Evolutionary conservation across 2,113 vertebrate species (phyloP), one percentile per base, ranked within the genome.

Genomic region (Camelus bactrianus): DNA sequence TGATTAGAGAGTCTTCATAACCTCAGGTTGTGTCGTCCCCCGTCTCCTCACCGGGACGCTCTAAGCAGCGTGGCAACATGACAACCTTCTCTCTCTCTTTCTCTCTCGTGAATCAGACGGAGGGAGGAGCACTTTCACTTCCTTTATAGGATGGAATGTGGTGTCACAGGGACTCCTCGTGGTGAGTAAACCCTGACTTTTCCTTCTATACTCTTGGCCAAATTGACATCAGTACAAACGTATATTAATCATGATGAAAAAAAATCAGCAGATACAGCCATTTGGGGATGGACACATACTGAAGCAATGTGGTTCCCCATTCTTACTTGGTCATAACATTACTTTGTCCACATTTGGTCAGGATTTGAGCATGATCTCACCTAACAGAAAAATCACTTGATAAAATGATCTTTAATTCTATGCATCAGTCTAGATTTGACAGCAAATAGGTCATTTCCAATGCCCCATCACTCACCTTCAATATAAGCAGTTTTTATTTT

Each of bases 141-240:
- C 98, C 98, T 98, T 98, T 98, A 98, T 98, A 99, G 99, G 97
- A 98, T 99, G 99, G 98, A 99, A 98, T 98, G 98, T 98, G 98
- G 96, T 99, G 98, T 98, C 98, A 98, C 98, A 98, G 98, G 98
- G 98, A 98, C 98, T 97, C 98, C 98, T 98, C 87, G 97, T 98
- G 98, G 98, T 99, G 98, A 99, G 99, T 99, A 99, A 97, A 98
- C 98, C 97, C 98, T 98, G 97, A 96, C 98, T 98, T 99, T 98
- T 97, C 95, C 89, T 98, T 98, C 72, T 98, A 0, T 97, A 65
- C 93, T 97, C 91, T 97, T 77, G 95, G 75, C 96, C 97, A 97
- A 91, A 97, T 97, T 96, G 62, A 89, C 90, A 84, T 87, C 48
- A 13, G 28, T 15, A 6, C 96, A 94, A 93, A 87, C 93, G 15